Evolutionary conservation across 2,797 vertebrate species (phyloP).

Genomic region (Pelochelys cantorii): DNA sequence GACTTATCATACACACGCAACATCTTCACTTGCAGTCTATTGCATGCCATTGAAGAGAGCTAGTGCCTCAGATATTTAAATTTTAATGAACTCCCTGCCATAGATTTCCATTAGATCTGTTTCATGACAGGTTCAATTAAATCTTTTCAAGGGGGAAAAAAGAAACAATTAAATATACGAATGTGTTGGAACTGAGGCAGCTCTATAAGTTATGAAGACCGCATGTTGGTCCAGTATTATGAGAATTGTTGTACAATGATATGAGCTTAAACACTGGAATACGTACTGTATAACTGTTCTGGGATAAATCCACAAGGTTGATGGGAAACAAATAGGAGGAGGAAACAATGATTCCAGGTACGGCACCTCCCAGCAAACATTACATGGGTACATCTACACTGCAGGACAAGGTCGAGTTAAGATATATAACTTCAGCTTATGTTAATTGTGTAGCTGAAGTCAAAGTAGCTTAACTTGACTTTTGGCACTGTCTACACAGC

Average conservation of each 20-base stretch:
- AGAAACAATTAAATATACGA: not conserved
- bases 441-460: no score
- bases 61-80: constrained; percentile 9
- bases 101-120: not conserved
- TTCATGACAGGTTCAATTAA: not conserved
- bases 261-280: not conserved
- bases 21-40: not conserved
- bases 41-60: not conserved
- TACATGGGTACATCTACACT: no score
- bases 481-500: no score
- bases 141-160: not conserved
- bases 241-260: not conserved
- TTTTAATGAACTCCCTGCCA: not conserved
- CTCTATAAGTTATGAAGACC: not conserved
- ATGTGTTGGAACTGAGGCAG: not conserved
- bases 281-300: not conserved
- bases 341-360: not conserved
- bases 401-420: no score
- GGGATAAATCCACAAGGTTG: not conserved
- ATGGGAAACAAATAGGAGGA: not conserved
- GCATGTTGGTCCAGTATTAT: not conserved
- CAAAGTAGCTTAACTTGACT: no score
- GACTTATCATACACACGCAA: not conserved
- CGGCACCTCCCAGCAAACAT: not conserved
- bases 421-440: no score